Base-by-base conservation (phyloP, 2,888 invertebrate species). In the Melanargia galathea region DNA sequence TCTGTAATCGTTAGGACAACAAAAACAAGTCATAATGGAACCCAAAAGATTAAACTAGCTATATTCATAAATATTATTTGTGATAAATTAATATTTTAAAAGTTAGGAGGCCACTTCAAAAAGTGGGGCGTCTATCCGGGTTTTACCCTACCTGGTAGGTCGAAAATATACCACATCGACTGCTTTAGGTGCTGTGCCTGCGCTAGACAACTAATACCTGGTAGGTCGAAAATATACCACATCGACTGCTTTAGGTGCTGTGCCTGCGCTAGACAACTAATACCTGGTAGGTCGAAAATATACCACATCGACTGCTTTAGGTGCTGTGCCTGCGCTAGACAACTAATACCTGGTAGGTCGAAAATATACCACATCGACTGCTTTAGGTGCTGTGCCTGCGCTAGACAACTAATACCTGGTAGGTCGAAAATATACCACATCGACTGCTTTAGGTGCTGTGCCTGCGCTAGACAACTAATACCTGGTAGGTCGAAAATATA, bases 311-410 rank as follows among this genome's bases (percentile, higher is more conserved):
- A 98, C 91, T 99, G 99, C 92, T 99, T 99, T 92, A 94, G 97
- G 77, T 99, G 99, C 90, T 96, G 96, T 79, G 97, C 97, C 60
- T 99, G 99, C 92, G 95, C 97, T 76, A 92, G 97, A 78, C 97
- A 97, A 84, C 93, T 99, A 71, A 95, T 97, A 85, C 97, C 99
- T 69, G 99, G 93, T 93, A 70, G 76, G 24, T 26, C 96, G 93
- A 98, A 98, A 92, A 97, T 99, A 84, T 99, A 98, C 92, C 99
- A 99, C 93, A 96, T 98, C 90, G 97, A 98, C 91, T 99, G 99
- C 92, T 99, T 99, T 92, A 94, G 97, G 77, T 99, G 99, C 90
- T 96, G 96, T 79, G 97, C 97, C 60, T 99, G 99, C 92, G 95
- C 97, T 76, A 92, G 97, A 78, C 97, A 97, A 84, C 93, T 99